Conservation (phyloP, 2,888 invertebrate species). For the Hyposoter didymator region DNA sequence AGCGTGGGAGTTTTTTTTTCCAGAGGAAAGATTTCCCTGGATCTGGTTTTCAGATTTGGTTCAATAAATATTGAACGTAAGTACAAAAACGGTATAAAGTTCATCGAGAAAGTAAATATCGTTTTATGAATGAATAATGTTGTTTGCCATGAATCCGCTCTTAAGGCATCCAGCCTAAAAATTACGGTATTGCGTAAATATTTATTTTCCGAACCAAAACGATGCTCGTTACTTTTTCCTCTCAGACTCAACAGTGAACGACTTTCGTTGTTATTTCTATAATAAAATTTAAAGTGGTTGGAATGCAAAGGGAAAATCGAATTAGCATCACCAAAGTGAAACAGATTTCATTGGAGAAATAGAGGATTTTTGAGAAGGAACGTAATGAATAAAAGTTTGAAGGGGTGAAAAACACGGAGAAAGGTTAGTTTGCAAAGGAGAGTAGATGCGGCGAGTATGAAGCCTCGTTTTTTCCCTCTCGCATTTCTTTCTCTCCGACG, state of each 20-base stretch:
- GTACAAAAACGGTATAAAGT: neutral
- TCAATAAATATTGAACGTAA: neutral
- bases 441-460: conserved; percentile 7
- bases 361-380: neutral
- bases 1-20: neutral
- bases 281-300: neutral
- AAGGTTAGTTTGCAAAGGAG: conserved; percentile 24
- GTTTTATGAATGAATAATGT: neutral
- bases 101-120: neutral
- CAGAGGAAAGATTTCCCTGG: neutral
- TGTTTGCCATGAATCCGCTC: neutral
- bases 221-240: neutral
- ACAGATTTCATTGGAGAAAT: conserved; percentile 2
- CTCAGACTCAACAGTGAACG: neutral
- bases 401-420: conserved; percentile 9
- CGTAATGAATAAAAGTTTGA: conserved; percentile 33
- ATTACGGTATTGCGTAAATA: neutral
- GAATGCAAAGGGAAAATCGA: neutral
- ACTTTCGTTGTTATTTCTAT: neutral
- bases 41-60: neutral
- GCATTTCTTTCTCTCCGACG: conserved; percentile 1
- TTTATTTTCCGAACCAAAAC: neutral
- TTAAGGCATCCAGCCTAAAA: neutral
- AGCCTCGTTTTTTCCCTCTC: conserved; percentile 16
- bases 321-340: neutral